Evolutionary conservation across 2,888 invertebrate species (phyloP), one percentile per base, ranked within the genome.

Genomic region (Abrostola triplasia): DNA sequence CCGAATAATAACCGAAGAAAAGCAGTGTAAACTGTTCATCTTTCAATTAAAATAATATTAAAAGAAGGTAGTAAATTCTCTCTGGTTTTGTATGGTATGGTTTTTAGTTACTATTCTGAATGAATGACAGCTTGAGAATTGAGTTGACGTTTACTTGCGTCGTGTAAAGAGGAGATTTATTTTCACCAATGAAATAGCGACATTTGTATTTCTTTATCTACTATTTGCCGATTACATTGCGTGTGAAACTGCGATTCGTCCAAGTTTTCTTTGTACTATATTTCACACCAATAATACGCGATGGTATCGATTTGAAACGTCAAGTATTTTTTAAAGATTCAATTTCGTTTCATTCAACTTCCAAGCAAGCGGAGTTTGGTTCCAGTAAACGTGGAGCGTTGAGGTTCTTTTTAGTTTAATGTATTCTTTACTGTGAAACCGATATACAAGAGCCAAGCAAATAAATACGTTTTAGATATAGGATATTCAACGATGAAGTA

Each of bases 171-270:
- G 24, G 6, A 6, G 35, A 5, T 5, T 11, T 6, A 36, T n/a
- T 11, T 68, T 36, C 36, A 69, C 93, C 93, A 93, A 93, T 93
- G 53, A 71, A 8, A 75, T 78, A 68, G 12, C 79, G 86, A 92
- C 93, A 93, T 92, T 89, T 93, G 93, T 88, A 86, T 87, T 72
- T 81, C 72, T 48, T 69, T 76, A 77, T 83, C 78, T 85, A 63
- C 83, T 73, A 92, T 93, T 93, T 85, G 92, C 76, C 68, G 64
- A 74, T 70, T 59, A 5, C 10, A 60, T 79, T 84, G 84, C 92
- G 93, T 93, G 93, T 80, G 73, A 62, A 0, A 7, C 35, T 48
- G 6, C 72, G 42, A 90, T 92, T 91, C 83, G 92, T 59, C 35
- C 13, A 60, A 41, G 50, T 44, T 8, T 0, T 6, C 0, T 0